Evolutionary conservation across 2,888 invertebrate genomes (phyloP).

Genomic region (Campoplex nolae): DNA sequence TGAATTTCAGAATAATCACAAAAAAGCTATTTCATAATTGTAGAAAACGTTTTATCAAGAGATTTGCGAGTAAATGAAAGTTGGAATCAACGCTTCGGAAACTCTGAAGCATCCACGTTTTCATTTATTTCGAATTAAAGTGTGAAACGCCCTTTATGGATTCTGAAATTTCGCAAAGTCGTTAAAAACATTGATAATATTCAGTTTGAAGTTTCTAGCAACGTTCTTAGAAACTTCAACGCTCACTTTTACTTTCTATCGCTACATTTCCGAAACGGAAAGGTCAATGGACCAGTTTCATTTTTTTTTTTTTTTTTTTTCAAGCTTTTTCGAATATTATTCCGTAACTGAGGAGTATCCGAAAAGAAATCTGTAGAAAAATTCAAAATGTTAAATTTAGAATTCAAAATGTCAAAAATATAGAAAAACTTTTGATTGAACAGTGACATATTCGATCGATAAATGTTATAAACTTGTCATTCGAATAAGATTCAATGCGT

Average conservation of each 20-base stretch:
- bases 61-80: background rate
- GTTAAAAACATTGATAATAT: background rate
- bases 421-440: background rate
- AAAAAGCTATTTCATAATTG: too few species aligned
- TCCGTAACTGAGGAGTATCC: too few species aligned
- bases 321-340: too few species aligned
- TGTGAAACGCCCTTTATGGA: background rate
- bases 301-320: too few species aligned
- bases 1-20: too few species aligned
- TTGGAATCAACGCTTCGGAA: background rate
- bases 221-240: too few species aligned
- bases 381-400: background rate
- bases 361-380: background rate
- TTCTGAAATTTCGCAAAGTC: background rate
- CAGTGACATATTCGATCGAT: background rate
- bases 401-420: too few species aligned
- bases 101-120: too few species aligned
- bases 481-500: slow-evolving; percentile 11
- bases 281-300: too few species aligned
- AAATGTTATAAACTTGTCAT: background rate
- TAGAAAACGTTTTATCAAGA: background rate
- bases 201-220: background rate
- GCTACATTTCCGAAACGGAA: too few species aligned
- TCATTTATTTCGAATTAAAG: too few species aligned
- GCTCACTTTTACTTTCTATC: too few species aligned